phyloP scores from a whole-genome alignment of 1,140 invertebrate genomes.

The Myzus persicae region DNA sequence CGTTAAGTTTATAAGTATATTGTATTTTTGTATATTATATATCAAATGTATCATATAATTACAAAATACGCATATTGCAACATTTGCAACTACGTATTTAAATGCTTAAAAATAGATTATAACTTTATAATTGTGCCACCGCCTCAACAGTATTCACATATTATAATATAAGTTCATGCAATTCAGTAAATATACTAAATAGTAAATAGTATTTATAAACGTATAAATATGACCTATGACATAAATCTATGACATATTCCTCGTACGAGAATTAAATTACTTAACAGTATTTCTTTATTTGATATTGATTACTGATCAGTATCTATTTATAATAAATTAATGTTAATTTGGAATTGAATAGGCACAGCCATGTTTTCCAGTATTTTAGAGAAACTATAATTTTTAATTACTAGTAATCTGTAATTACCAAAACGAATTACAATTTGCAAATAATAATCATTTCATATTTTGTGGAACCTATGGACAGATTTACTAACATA shows the following conservation, averaged over 20 bases:
- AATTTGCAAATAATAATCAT: not conserved
- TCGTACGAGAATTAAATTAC: not conserved
- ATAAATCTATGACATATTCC: not conserved
- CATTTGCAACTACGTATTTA: not conserved
- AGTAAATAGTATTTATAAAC: too few species aligned
- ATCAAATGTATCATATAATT: not conserved
- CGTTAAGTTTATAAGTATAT: not conserved
- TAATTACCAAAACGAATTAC: not conserved
- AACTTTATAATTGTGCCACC: not conserved
- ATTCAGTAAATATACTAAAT: not conserved
- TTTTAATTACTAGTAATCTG: not conserved
- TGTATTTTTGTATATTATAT: not conserved
- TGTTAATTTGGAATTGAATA: not conserved
- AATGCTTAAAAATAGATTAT: not conserved
- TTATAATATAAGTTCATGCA: not conserved
- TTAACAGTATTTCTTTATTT: not conserved
- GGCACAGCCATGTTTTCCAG: not conserved
- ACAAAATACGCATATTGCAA: not conserved
- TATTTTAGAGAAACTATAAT: not conserved
- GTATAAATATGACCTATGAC: not conserved
- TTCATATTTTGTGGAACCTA: not conserved
- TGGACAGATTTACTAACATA: not conserved
- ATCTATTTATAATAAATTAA: not conserved
- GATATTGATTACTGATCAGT: not conserved
- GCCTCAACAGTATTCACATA: not conserved